Percentiles rank a stretch among this genome's conserved stretches.
phyloP scores from a whole-genome alignment of 2,797 vertebrate genomes.

The Sparus aurata region DNA sequence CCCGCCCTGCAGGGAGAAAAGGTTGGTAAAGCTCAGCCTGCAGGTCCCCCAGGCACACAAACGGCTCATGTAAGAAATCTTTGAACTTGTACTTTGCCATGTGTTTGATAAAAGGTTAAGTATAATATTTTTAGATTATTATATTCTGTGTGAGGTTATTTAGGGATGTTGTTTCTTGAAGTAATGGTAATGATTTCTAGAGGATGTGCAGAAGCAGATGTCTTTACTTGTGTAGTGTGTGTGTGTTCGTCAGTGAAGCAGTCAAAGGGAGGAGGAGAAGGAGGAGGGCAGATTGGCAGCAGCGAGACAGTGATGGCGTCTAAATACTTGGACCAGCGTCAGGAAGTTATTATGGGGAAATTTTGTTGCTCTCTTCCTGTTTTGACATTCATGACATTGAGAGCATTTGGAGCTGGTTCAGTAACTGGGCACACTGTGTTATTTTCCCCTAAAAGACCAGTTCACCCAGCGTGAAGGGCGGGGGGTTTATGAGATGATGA shows the following conservation, averaged over 20 bases:
- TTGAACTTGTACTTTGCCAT: conserved; percentile 16
- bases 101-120: conserved; percentile 27
- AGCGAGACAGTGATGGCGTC: conserved; percentile 48
- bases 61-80: conserved; percentile 31
- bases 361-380: conserved; percentile 78
- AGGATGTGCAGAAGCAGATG: conserved; percentile 27
- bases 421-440: conserved; percentile 24
- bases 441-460: conserved; percentile 13
- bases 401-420: conserved; percentile 47
- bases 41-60: conserved; percentile 48
- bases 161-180: conserved; percentile 3
- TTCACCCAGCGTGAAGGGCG: background rate
- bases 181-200: background rate
- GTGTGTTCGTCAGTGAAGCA: background rate
- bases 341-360: conserved; percentile 79
- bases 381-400: conserved; percentile 68
- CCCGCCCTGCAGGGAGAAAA: conserved; percentile 99
- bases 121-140: conserved; percentile 1
- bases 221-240: background rate
- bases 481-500: conserved; percentile 1
- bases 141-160: background rate
- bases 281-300: conserved; percentile 56
- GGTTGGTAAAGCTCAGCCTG: conserved; percentile 88
- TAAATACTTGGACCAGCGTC: conserved; percentile 66
- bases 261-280: conserved; percentile 23